phyloP scores from a whole-genome alignment of 2,888 invertebrate species.

The Shargacucullia verbasci region DNA sequence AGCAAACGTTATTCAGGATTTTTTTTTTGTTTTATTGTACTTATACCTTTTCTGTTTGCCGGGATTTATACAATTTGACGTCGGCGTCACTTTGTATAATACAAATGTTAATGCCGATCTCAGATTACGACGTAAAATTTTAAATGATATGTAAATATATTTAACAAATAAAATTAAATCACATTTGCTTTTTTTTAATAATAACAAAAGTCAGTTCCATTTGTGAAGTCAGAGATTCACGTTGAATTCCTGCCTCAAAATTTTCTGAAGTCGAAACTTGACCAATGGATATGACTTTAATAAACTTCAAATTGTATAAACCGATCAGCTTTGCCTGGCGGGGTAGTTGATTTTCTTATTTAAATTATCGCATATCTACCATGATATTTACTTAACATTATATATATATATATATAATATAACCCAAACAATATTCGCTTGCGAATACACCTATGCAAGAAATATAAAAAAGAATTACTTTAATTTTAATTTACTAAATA shows the following conservation, averaged over 20 bases:
- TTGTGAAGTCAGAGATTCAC: too few species aligned
- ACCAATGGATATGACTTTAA: too few species aligned
- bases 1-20: conserved; percentile 52
- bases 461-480: conserved; percentile 57
- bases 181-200: neutral
- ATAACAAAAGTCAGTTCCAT: neutral
- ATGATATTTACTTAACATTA: conserved; percentile 53
- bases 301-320: conserved; percentile 43
- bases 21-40: conserved; percentile 6
- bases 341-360: conserved; percentile 37
- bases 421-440: conserved; percentile 59
- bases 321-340: conserved; percentile 19
- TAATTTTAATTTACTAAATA: conserved; percentile 66
- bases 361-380: conserved; percentile 41
- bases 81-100: conserved; percentile 1
- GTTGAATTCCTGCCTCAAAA: too few species aligned
- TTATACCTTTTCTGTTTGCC: conserved; percentile 16
- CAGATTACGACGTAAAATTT: neutral
- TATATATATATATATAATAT: too few species aligned
- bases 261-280: too few species aligned
- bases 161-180: too few species aligned
- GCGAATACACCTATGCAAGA: conserved; percentile 57
- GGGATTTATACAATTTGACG: conserved; percentile 42
- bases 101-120: neutral
- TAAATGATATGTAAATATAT: too few species aligned